Evolutionary conservation across 2,888 invertebrate species (phyloP).

Genomic region (Busseola fusca): DNA sequence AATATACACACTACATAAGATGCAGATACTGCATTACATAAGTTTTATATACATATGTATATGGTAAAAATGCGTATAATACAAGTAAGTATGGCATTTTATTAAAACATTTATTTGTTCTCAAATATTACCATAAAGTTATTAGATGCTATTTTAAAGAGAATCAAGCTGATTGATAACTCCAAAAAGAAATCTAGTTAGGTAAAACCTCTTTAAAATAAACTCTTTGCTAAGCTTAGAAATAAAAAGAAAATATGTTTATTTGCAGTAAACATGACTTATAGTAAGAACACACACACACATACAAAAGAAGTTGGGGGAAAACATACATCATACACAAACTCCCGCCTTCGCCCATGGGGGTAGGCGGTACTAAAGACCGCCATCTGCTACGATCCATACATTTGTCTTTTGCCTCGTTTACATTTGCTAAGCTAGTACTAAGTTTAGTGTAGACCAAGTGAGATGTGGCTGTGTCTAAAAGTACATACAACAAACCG

Average conservation of each 20-base stretch:
- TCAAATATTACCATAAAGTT: not conserved
- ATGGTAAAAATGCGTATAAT: too few relatives aligned
- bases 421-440: not conserved
- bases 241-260: not conserved
- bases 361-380: not conserved
- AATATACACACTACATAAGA: too few relatives aligned
- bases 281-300: not conserved
- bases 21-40: not conserved
- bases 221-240: not conserved
- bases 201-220: not conserved
- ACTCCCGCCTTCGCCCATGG: not conserved
- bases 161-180: not conserved
- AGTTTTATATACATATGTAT: too few relatives aligned
- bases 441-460: not conserved
- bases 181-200: not conserved
- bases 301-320: too few relatives aligned
- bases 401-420: not conserved
- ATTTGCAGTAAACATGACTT: not conserved
- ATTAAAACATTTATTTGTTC: not conserved
- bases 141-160: not conserved
- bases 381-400: not conserved
- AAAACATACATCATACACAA: not conserved
- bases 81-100: not conserved
- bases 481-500: not conserved
- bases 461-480: not conserved